Conservation (phyloP, 2,113 vertebrate genomes). For the Calonectris borealis region DNA sequence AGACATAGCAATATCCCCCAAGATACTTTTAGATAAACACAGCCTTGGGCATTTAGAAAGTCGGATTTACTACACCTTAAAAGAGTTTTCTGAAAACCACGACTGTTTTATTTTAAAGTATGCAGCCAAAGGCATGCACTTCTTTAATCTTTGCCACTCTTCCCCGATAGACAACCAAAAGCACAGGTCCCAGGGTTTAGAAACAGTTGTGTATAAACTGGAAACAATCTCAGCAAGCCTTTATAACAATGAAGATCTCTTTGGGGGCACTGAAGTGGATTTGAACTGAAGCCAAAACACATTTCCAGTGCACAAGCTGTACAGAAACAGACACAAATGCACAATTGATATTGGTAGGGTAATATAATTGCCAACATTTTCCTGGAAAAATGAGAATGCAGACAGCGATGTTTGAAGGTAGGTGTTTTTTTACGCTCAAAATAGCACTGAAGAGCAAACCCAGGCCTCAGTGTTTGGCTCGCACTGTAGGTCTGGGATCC, state of each 20-base stretch:
- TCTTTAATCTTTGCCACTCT: conserved; percentile 71
- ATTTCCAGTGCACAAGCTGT: conserved; percentile 58
- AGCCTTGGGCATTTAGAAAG: conserved; percentile 70
- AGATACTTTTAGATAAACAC: conserved; percentile 71
- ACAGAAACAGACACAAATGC: conserved; percentile 47
- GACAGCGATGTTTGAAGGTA: conserved; percentile 26
- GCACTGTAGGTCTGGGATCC: not conserved
- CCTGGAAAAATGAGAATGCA: conserved; percentile 52
- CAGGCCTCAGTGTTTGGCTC: not conserved
- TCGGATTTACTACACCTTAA: conserved; percentile 68
- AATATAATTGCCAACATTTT: conserved; percentile 45
- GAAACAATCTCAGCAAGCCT: conserved; percentile 64
- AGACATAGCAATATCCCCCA: conserved; percentile 58
- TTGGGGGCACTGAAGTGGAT: conserved; percentile 66
- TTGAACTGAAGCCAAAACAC: conserved; percentile 68
- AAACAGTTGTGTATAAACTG: conserved; percentile 56
- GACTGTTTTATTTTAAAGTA: conserved; percentile 67
- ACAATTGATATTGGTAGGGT: conserved; percentile 39
- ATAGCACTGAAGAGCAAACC: conserved; percentile 24
- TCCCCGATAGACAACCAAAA: conserved; percentile 55
- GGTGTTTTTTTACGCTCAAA: not conserved
- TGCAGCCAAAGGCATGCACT: conserved; percentile 54
- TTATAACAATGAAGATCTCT: conserved; percentile 68
- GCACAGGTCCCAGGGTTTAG: conserved; percentile 40
- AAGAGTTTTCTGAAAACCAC: conserved; percentile 64